These are phyloP conservation scores for Periplaneta americana DNA, from an alignment of 1,140 invertebrate species.

Conservation along the genomic window DNA sequence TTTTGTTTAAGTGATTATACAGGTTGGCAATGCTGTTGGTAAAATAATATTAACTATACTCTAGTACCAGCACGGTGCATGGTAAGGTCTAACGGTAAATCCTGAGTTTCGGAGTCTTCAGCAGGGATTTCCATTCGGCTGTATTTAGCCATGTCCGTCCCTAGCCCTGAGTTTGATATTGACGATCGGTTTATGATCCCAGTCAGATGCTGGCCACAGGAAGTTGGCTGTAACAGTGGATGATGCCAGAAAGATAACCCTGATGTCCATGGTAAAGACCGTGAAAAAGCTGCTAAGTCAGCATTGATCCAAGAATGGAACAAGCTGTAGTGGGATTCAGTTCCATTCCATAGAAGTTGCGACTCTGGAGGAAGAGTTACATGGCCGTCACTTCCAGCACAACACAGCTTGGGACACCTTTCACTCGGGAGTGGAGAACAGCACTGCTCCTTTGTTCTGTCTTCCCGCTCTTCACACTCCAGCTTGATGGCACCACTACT, in stretches of 20 bases:
- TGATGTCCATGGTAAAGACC: background rate
- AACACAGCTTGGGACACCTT: background rate
- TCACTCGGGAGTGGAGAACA: background rate
- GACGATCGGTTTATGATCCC: background rate
- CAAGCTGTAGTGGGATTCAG: background rate
- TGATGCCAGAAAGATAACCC: constrained; percentile 2
- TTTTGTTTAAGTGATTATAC: no score
- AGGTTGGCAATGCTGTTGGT: no score
- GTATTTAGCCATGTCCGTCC: background rate
- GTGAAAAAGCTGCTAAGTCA: background rate
- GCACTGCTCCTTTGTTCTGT: background rate
- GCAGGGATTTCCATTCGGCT: background rate
- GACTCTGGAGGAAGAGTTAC: background rate
- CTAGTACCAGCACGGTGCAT: background rate
- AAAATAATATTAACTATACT: background rate
- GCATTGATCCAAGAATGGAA: background rate
- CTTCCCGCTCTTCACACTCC: background rate
- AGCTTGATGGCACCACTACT: background rate
- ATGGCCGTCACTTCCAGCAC: background rate
- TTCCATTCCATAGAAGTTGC: background rate
- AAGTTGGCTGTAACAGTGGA: background rate
- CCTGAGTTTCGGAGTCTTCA: background rate
- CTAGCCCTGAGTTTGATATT: background rate
- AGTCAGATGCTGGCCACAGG: background rate
- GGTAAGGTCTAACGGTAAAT: constrained; percentile 2